Evolutionary conservation across 2,113 vertebrate genomes (phyloP), one percentile per base, ranked within the genome.

Genomic region (Gallinago undulata): DNA sequence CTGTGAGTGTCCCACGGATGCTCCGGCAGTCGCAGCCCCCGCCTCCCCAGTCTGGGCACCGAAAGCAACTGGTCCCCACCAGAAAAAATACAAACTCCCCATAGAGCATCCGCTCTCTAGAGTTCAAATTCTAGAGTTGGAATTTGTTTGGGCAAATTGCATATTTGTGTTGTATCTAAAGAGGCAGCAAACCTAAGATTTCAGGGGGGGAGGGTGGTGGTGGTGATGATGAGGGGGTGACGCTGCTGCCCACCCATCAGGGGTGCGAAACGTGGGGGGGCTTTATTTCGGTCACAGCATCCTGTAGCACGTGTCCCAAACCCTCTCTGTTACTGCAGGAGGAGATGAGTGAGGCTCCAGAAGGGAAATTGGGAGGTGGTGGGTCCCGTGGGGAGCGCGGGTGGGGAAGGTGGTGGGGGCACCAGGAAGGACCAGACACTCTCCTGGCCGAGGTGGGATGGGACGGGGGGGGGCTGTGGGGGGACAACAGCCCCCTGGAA

Each of bases 221-320:
- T 15, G 41, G 12, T 39, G 41, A 14, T 43, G 41, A 43, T 43
- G 41, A 39, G 25, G 25, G 25, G 27, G 51, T 28, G 43, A 18
- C 0, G 1, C 19, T 16, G 31, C 35, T 51, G 56, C 56, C 67
- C 28, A 39, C 75, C 33, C 3, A 1, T 27, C 41, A 8, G 45
- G 59, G 48, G 31, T 8, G 10, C 1, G 1, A 27, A 8, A 37
- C 63, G 13, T 8, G 50, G 41, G 55, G 55, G 35, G 41, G 45
- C 1, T 64, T 53, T 39, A 6, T 45, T 64, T 73, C 17, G 69
- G 50, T 57, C 53, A 15, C 22, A 1, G 13, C 4, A 0, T 33
- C 0, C 0, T 10, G n/a, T 17, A 39, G 56, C 0, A 1, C 16
- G 4, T 3, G 3, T 18, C 57, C 53, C 19, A 21, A 81, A 31